phyloP scores from a whole-genome alignment of 2,113 vertebrate species.

The Paratilapia polleni region DNA sequence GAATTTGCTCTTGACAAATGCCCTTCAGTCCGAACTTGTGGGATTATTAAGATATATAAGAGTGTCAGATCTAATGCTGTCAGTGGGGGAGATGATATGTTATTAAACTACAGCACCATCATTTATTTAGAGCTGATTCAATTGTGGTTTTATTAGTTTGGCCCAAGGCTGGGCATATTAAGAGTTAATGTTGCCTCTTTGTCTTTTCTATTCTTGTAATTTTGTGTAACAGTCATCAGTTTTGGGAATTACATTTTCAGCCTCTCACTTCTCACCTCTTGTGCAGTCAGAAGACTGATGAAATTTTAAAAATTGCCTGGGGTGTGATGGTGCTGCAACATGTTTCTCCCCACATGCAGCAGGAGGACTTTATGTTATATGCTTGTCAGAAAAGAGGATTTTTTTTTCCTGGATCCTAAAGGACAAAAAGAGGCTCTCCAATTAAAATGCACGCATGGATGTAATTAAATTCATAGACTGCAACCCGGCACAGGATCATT shows the following conservation, averaged over 20 bases:
- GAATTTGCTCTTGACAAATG: constrained; percentile 39
- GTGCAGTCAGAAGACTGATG: constrained; percentile 46
- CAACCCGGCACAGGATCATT: constrained; percentile 30
- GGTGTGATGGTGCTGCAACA: constrained; percentile 17
- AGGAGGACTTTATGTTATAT: background rate
- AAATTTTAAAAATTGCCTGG: constrained; percentile 45
- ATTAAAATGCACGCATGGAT: constrained; percentile 43
- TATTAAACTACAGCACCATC: constrained; percentile 79
- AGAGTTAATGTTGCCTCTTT: constrained; percentile 78
- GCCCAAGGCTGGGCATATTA: constrained; percentile 78
- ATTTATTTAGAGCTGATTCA: constrained; percentile 85
- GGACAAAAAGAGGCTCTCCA: background rate
- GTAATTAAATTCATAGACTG: constrained; percentile 49
- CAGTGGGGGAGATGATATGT: constrained; percentile 70
- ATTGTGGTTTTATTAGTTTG: constrained; percentile 85
- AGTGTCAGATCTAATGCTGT: constrained; percentile 50
- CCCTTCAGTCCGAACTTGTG: constrained; percentile 46
- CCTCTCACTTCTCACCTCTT: constrained; percentile 48
- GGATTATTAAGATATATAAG: constrained; percentile 62
- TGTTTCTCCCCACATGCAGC: background rate
- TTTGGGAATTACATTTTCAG: constrained; percentile 60
- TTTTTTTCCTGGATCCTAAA: background rate
- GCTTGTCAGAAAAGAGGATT: background rate
- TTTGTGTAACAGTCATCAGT: constrained; percentile 72
- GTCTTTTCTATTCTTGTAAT: constrained; percentile 71